phyloP scores from a whole-genome alignment of 1,140 invertebrate genomes.

The Tetramorium alpestre region DNA sequence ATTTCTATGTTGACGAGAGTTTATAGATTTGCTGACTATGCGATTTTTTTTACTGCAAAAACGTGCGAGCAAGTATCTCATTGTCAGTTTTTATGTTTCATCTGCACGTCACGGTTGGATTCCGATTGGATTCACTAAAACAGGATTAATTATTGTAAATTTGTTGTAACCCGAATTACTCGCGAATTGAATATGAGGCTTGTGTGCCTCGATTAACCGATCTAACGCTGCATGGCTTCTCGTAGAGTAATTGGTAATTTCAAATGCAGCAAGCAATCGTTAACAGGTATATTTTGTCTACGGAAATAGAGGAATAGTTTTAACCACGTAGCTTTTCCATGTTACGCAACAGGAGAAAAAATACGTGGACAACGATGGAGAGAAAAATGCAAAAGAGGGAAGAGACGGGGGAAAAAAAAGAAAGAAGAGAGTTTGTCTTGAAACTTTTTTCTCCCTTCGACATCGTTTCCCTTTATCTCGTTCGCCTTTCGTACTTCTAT shows the following conservation, averaged over 20 bases:
- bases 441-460: constrained; percentile 55
- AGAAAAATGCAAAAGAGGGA: neutral
- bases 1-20: neutral
- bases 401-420: neutral
- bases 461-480: constrained; percentile 57
- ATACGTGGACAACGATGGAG: neutral
- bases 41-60: neutral
- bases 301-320: constrained; percentile 36
- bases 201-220: neutral
- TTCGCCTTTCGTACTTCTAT: constrained; percentile 51
- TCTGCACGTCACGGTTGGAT: neutral
- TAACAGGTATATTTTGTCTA: neutral
- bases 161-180: constrained; percentile 22
- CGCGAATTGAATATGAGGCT: neutral
- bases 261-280: neutral
- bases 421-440: constrained; percentile 36
- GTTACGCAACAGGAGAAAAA: neutral
- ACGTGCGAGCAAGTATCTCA: neutral
- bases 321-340: neutral
- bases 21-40: constrained; percentile 1
- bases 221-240: neutral
- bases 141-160: constrained; percentile 39
- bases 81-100: neutral
- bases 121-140: constrained; percentile 24
- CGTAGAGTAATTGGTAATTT: constrained; percentile 12